These are phyloP conservation scores for Trichomalopsis sarcophagae DNA, from an alignment of 1,140 invertebrate genomes.

Conservation along the genomic window DNA sequence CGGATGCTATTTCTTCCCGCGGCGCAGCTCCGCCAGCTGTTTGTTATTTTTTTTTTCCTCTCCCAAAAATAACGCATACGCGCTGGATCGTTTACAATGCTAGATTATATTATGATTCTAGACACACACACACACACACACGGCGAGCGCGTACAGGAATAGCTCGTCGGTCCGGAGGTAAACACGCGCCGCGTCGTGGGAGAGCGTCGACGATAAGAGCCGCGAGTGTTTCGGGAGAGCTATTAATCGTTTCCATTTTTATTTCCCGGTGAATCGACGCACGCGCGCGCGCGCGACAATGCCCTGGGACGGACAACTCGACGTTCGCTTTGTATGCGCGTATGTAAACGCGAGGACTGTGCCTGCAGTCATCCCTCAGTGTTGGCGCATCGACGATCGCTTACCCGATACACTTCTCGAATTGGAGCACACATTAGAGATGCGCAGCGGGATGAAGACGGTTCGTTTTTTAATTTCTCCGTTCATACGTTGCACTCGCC, in stretches of 20 bases:
- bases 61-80: neutral
- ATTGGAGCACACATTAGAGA: neutral
- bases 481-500: neutral
- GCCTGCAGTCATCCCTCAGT: neutral
- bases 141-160: neutral
- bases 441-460: conserved; percentile 11
- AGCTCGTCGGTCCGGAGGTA: neutral
- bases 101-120: neutral
- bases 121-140: neutral
- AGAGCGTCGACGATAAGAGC: too few relatives aligned
- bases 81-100: neutral
- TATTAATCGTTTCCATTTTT: conserved; percentile 39
- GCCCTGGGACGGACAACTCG: neutral
- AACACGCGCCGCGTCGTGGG: neutral
- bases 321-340: conserved; percentile 23
- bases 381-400: neutral
- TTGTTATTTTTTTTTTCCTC: conserved; percentile 10
- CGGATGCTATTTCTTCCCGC: neutral
- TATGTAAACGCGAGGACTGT: neutral
- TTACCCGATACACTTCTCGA: neutral
- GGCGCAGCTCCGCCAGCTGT: neutral
- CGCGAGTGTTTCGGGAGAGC: neutral
- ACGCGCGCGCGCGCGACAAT: neutral
- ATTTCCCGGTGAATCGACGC: conserved; percentile 37
- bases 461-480: neutral